phyloP scores from a whole-genome alignment of 2,797 vertebrate species.

The Sphenodon punctatus region DNA sequence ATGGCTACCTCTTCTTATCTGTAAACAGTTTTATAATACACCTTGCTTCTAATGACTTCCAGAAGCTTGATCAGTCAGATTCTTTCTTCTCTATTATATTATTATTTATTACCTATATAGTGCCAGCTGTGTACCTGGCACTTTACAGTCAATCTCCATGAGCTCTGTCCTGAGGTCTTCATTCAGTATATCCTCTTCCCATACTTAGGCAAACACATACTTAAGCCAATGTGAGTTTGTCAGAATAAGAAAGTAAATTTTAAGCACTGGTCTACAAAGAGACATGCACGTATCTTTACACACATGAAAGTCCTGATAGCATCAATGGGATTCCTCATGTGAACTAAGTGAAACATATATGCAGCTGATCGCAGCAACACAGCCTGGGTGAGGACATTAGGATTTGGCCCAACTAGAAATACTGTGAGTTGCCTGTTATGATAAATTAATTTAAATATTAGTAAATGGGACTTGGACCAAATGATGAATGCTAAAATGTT shows the following conservation, averaged over 20 bases:
- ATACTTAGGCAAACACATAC: neutral
- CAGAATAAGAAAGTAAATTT: neutral
- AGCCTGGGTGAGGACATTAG: conserved; percentile 62
- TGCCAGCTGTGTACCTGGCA: too few species aligned
- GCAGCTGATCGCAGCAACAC: conserved; percentile 69
- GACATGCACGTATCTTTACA: conserved; percentile 41
- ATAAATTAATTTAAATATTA: conserved; percentile 68
- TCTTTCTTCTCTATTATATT: neutral
- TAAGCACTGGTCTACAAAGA: conserved; percentile 28
- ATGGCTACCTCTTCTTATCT: conserved; percentile 17
- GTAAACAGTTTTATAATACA: neutral
- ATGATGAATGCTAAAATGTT: conserved; percentile 64
- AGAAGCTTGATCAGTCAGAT: neutral
- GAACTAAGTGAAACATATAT: conserved; percentile 65
- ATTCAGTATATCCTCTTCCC: neutral
- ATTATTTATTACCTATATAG: too few species aligned
- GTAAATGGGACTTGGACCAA: conserved; percentile 63
- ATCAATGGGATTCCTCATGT: conserved; percentile 66
- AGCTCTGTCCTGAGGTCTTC: neutral
- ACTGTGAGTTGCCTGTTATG: conserved; percentile 40
- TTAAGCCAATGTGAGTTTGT: neutral
- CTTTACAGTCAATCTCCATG: too few species aligned
- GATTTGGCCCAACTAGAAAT: conserved; percentile 57
- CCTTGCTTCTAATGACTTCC: conserved; percentile 1
- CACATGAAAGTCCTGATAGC: conserved; percentile 56